Conservation (phyloP, 1,140 invertebrate genomes). For the Drosophila serrata region DNA sequence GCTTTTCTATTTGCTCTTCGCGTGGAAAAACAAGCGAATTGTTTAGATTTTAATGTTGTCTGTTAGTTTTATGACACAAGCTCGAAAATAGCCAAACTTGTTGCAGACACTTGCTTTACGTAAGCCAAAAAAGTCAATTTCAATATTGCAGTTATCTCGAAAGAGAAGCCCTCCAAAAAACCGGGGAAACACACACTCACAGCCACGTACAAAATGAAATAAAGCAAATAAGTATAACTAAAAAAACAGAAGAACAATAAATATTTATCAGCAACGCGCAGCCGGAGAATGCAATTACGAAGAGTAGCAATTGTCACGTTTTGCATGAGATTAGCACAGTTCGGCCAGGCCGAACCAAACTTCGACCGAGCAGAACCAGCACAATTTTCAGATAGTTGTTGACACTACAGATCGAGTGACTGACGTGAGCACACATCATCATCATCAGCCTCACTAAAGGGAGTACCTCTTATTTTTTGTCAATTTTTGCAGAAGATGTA, state of each 20-base stretch:
- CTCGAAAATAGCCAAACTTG: slow-evolving; percentile 14
- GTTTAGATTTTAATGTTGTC: slow-evolving; percentile 23
- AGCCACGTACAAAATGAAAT: slow-evolving; percentile 13
- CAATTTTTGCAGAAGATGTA: slow-evolving; percentile 72
- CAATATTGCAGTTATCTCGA: slow-evolving; percentile 15
- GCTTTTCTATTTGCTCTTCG: slow-evolving; percentile 30
- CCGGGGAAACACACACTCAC: slow-evolving; percentile 11
- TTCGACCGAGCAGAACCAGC: slow-evolving; percentile 17
- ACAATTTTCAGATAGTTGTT: slow-evolving; percentile 38
- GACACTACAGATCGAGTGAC: slow-evolving; percentile 35
- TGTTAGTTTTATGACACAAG: slow-evolving; percentile 41
- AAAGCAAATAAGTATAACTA: slow-evolving; percentile 22
- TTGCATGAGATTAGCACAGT: slow-evolving; percentile 64
- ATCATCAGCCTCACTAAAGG: slow-evolving; percentile 4
- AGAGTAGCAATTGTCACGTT: slow-evolving; percentile 63
- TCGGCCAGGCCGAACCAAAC: slow-evolving; percentile 15
- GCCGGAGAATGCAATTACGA: slow-evolving; percentile 29
- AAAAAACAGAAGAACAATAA: slow-evolving; percentile 18
- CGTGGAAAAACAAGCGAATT: not conserved
- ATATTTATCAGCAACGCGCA: slow-evolving; percentile 47
- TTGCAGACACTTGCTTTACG: slow-evolving; percentile 6
- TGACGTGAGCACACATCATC: slow-evolving; percentile 19
- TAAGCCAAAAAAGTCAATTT: slow-evolving; percentile 13
- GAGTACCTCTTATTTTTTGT: not conserved
- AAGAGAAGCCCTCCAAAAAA: not conserved